Base-by-base conservation (phyloP, 2,113 vertebrate species). In the Daphoenositta chrysoptera region DNA sequence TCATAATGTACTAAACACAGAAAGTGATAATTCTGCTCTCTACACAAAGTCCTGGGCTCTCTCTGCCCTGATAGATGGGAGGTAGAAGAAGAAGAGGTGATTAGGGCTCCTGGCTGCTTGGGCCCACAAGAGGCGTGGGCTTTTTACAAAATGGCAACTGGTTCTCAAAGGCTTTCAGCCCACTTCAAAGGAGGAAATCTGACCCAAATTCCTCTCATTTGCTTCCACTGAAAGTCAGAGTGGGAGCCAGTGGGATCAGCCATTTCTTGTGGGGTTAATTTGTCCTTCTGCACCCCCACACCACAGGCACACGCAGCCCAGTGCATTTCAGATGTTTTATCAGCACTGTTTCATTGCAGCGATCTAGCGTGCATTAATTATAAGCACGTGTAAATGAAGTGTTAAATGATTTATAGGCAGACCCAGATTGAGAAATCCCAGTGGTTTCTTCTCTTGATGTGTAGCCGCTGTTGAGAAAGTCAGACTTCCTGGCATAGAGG, bases 401-500 rank as follows among this genome's bases (percentile, higher is more conserved):
- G 79, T 81, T 97, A 92, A 97, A 97, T 97, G 91, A 98, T 97
- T 97, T 96, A 98, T 95, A 77, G 3, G 1, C 42, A 93, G 96
- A 82, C 92, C 83, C 27, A 89, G 94, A 91, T 37, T 91, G 93
- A 97, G 70, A 33, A 90, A 96, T 86, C 97, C 76, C 57, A 48
- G 58, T 50, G 87, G 82, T 54, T 91, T 91, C 20, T 23, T 83
- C 50, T 96, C 92, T 73, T 89, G 78, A 79, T 69, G 47, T 54
- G 39, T 83, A 85, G 60, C 50, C 1, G 1, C 75, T 69, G 45
- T n/a, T 94, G 80, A 53, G 75, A 89, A 50, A 81, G 66, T 35
- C 28, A 42, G 63, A 33, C 2, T 56, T 57, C 23, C 3, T 87
- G 73, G 81, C 48, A 48, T 27, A 77, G 37, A 40, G 69, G 87